phyloP scores from a whole-genome alignment of 2,797 vertebrate genomes.

The Muscicapa striata region DNA sequence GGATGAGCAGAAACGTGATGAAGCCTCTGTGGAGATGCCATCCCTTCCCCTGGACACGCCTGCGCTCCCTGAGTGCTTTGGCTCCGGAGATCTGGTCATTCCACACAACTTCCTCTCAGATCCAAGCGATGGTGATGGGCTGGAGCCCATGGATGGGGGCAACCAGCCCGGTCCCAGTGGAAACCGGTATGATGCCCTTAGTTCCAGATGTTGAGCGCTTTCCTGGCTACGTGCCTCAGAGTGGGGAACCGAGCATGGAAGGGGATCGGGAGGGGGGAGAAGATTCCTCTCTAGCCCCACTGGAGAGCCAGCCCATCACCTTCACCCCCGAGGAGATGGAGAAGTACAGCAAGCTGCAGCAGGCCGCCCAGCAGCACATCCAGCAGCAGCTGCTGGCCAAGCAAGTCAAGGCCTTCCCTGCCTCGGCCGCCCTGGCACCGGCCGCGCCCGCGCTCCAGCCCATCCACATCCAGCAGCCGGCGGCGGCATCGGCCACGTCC shows the following conservation, averaged over 20 bases:
- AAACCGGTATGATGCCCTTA: conserved; percentile 85
- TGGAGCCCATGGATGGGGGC: conserved; percentile 71
- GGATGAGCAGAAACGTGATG: conserved; percentile 70
- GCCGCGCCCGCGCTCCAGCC: conserved; percentile 86
- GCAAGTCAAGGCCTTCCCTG: conserved; percentile 93
- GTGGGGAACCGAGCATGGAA: conserved; percentile 84
- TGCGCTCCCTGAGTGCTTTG: conserved; percentile 64
- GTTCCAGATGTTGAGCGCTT: conserved; percentile 87
- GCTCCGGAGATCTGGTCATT: conserved; percentile 68
- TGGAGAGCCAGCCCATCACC: conserved; percentile 98
- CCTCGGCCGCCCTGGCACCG: conserved; percentile 83
- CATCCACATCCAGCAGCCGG: conserved; percentile 96
- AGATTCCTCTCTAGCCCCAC: conserved; percentile 86
- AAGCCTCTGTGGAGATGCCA: conserved; percentile 65
- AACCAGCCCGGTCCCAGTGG: conserved; percentile 73
- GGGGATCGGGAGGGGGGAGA: conserved; percentile 75
- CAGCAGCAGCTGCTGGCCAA: conserved; percentile 98
- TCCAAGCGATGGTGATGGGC: conserved; percentile 45
- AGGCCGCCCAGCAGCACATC: conserved; percentile 97
- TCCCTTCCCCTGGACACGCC: conserved; percentile 68
- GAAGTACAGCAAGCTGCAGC: conserved; percentile 98
- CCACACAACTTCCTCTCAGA: conserved; percentile 74
- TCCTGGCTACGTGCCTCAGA: conserved; percentile 83
- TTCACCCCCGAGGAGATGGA: conserved; percentile 99
- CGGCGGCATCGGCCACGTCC: conserved; percentile 88